Evolutionary conservation across 2,888 invertebrate species (phyloP), one percentile per base, ranked within the genome.

Genomic region (Alsophila aescularia): DNA sequence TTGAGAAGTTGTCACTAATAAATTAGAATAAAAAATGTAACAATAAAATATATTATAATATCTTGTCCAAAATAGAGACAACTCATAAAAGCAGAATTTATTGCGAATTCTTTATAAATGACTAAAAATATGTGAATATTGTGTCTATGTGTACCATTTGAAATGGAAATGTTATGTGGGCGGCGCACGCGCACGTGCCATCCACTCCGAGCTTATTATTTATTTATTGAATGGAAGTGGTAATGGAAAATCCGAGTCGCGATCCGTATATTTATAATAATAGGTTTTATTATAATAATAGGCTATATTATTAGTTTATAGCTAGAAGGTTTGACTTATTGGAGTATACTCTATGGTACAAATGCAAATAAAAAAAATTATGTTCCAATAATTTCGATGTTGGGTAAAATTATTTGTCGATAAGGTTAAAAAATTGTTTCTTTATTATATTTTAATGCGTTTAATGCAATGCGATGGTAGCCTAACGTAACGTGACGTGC

Each of bases 111-210:
- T 58, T 55, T 44, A 52, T 50, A 58, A 59, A 62, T 45, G 21
- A 36, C 34, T 37, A 21, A 27, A 44, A 56, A 43, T 27, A 43
- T 37, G 48, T 49, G 48, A 39, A 39, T 44, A 14, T 27, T 44
- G 18, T 39, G 21, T 39, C 10, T 37, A 37, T 52, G 50, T 52
- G 45, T 74, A 60, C 64, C 70, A 75, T 83, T 80, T 76, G 76
- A 75, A 78, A 78, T 76, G 70, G 62, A 76, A 79, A 82, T 82
- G 70, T 60, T 68, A 75, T 75, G 83, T 83, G 78, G 84, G 84
- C 65, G 64, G 76, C 77, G 81, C 83, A 78, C 83, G 80, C 77
- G 81, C 83, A 78, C 83, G 80, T 77, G 85, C 80, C 81, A 67
- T 75, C 79, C 83, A 73, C 70, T 74, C 67, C 13, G 43, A 60